phyloP scores from a whole-genome alignment of 2,888 invertebrate genomes.

The Phaedon cochleariae region DNA sequence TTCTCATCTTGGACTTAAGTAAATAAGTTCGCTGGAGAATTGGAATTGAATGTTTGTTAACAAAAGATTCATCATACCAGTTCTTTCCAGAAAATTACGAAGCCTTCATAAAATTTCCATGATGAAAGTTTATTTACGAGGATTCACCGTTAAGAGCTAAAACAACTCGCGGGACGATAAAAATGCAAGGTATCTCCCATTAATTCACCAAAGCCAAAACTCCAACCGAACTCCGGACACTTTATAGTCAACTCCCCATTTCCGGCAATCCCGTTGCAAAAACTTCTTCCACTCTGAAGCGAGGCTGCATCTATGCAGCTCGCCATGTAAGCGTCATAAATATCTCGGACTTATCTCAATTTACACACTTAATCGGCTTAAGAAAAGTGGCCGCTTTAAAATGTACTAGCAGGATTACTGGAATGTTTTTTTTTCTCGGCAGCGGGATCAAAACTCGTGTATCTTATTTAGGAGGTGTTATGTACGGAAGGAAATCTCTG shows the following conservation, averaged over 20 bases:
- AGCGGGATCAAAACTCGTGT: conserved; percentile 56
- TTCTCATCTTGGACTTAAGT: no score
- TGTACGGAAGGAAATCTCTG: conserved; percentile 22
- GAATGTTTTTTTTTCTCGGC: conserved; percentile 55
- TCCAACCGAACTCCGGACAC: conserved; percentile 40
- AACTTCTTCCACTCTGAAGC: conserved; percentile 37
- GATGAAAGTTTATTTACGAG: background rate
- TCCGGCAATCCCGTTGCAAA: conserved; percentile 44
- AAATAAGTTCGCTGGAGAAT: no score
- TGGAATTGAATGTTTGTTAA: no score
- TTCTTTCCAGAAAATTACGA: no score
- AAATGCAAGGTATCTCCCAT: conserved; percentile 48
- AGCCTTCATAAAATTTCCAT: no score
- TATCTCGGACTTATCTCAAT: conserved; percentile 63
- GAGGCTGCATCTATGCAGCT: conserved; percentile 45
- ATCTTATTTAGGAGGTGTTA: conserved; percentile 56
- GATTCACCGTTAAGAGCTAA: background rate
- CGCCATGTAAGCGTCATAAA: conserved; percentile 63
- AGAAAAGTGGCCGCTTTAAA: conserved; percentile 63
- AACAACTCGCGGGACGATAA: background rate
- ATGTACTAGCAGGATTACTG: conserved; percentile 61
- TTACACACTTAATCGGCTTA: conserved; percentile 65
- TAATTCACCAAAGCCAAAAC: conserved; percentile 53
- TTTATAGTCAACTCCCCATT: conserved; percentile 40
- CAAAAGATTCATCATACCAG: no score